Conservation (phyloP, 2,888 invertebrate species). For the Syrphus vitripennis region DNA sequence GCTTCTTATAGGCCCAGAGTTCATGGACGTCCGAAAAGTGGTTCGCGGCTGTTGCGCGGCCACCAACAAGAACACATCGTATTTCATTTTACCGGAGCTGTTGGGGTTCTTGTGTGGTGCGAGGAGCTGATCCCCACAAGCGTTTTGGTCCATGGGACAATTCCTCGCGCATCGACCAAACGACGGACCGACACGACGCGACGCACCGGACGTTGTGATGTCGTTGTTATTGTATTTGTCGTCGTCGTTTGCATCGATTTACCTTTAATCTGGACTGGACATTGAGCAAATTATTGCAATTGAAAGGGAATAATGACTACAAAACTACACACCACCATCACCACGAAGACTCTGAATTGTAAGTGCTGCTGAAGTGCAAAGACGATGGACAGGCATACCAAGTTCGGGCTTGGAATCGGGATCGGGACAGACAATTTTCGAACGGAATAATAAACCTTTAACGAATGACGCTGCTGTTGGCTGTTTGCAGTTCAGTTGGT, state of each 20-base stretch:
- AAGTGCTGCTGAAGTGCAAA: slow-evolving; percentile 51
- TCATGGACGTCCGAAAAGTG: slow-evolving; percentile 46
- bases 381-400: slow-evolving; percentile 48
- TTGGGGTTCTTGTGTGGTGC: not conserved
- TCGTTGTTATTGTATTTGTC: slow-evolving; percentile 40
- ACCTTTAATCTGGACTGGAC: slow-evolving; percentile 71
- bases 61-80: slow-evolving; percentile 68
- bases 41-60: not conserved
- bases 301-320: slow-evolving; percentile 70
- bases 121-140: slow-evolving; percentile 6
- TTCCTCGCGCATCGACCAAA: not conserved
- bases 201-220: slow-evolving; percentile 52
- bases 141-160: slow-evolving; percentile 42
- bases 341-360: slow-evolving; percentile 4
- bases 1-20: slow-evolving; percentile 37
- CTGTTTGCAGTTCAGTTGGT: not conserved
- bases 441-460: slow-evolving; percentile 63
- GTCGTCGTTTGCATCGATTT: slow-evolving; percentile 71
- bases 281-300: slow-evolving; percentile 71
- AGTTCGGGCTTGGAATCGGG: not conserved
- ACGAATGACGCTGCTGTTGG: slow-evolving; percentile 54
- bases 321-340: slow-evolving; percentile 50
- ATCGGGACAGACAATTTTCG: slow-evolving; percentile 17
- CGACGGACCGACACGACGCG: not conserved
- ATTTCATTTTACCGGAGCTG: slow-evolving; percentile 58